Conservation (phyloP, 2,888 invertebrate genomes). For the Quadriops clusia region DNA sequence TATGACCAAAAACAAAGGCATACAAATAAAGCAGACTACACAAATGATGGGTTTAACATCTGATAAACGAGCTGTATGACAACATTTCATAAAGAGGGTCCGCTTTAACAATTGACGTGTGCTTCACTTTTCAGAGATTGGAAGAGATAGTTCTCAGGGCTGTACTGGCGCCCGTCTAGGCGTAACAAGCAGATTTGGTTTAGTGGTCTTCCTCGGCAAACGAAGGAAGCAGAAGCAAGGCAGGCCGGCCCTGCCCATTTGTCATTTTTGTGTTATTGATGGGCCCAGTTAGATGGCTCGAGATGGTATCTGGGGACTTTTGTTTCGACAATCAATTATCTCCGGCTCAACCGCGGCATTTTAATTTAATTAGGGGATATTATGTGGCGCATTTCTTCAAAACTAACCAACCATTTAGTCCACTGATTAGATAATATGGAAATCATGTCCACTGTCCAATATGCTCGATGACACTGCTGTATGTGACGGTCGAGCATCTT, state of each 20-base stretch:
- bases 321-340: conserved; percentile 38
- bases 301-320: conserved; percentile 34
- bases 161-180: too few relatives aligned
- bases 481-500: too few relatives aligned
- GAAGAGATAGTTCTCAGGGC: conserved; percentile 25
- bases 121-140: conserved; percentile 28
- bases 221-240: too few relatives aligned
- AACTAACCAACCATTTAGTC: conserved; percentile 26
- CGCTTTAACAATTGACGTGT: conserved; percentile 29
- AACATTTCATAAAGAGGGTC: conserved; percentile 35
- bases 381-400: conserved; percentile 26
- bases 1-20: too few relatives aligned
- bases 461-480: too few relatives aligned
- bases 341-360: conserved; percentile 33
- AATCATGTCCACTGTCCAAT: background rate
- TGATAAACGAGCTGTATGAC: conserved; percentile 34
- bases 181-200: conserved; percentile 1
- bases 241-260: conserved; percentile 23
- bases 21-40: too few relatives aligned
- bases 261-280: conserved; percentile 35
- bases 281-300: conserved; percentile 23
- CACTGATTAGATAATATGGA: conserved; percentile 7
- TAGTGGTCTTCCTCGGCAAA: too few relatives aligned
- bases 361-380: conserved; percentile 35
- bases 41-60: conserved; percentile 27